Percentiles rank a stretch among this genome's conserved stretches.
These are phyloP conservation scores for Zosterops hypoxanthus DNA, from an alignment of 2,113 vertebrate genomes.

Conservation along the genomic window DNA sequence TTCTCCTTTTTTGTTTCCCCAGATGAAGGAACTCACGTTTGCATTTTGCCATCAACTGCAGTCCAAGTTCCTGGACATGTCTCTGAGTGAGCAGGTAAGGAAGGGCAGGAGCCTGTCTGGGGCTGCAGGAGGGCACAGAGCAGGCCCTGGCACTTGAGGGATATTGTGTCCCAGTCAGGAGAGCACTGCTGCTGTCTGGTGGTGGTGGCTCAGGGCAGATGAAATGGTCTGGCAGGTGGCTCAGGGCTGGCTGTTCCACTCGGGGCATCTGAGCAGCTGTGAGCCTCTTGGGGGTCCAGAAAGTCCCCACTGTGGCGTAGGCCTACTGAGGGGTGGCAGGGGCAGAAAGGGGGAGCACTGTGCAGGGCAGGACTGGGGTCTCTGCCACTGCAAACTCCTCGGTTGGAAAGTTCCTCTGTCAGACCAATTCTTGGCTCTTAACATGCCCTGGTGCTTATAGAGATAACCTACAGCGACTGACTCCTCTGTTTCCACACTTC, in stretches of 20 bases:
- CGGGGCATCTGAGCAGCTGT: background rate
- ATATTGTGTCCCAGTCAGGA: background rate
- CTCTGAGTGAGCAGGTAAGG: constrained; percentile 91
- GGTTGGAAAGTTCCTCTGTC: background rate
- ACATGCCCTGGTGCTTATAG: background rate
- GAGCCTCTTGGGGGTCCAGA: background rate
- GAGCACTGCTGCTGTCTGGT: background rate
- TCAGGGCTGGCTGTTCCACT: background rate
- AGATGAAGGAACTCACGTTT: constrained; percentile 90
- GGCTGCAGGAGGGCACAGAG: background rate
- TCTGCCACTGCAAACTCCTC: background rate
- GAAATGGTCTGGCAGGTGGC: background rate
- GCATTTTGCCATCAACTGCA: constrained; percentile 91
- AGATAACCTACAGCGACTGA: background rate
- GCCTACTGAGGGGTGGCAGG: background rate
- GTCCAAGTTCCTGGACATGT: constrained; percentile 88
- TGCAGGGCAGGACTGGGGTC: background rate
- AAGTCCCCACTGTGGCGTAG: background rate
- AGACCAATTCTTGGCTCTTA: background rate
- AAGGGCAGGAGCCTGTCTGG: background rate
- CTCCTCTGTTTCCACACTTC: background rate
- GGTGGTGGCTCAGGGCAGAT: background rate
- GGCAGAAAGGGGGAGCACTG: background rate
- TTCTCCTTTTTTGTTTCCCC: background rate
- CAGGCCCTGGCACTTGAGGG: accelerated